Conservation (phyloP, 1,140 invertebrate genomes). For the Chironomus tepperi region DNA sequence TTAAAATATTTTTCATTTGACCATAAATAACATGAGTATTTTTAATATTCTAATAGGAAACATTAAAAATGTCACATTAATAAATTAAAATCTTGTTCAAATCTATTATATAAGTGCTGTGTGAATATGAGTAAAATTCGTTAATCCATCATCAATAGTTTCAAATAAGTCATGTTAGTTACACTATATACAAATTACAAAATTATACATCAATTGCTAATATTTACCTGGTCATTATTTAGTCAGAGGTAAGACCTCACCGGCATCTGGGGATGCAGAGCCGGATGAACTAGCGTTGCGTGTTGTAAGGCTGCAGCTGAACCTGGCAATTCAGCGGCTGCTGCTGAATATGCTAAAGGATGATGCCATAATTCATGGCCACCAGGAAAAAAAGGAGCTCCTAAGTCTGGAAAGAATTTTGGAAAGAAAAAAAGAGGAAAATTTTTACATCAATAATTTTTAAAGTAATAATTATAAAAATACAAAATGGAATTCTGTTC, state of each 20-base stretch:
- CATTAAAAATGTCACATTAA: too few relatives aligned
- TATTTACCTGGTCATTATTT: slow-evolving; percentile 57
- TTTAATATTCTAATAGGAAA: too few relatives aligned
- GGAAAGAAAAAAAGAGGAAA: background rate
- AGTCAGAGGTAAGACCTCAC: slow-evolving; percentile 94
- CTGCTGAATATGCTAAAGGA: slow-evolving; percentile 73
- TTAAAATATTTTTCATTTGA: too few relatives aligned
- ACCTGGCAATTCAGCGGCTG: slow-evolving; percentile 71
- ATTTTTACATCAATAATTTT: background rate
- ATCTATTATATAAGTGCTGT: too few relatives aligned
- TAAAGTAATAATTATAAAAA: background rate
- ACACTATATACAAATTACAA: too few relatives aligned
- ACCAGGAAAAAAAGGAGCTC: slow-evolving; percentile 87
- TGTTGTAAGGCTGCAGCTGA: slow-evolving; percentile 69
- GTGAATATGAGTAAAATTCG: too few relatives aligned
- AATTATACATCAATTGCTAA: slow-evolving; percentile 40
- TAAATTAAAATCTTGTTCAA: too few relatives aligned
- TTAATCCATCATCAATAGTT: too few relatives aligned
- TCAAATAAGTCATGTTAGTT: too few relatives aligned
- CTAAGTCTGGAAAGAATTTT: slow-evolving; percentile 49
- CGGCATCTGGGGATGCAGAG: slow-evolving; percentile 92
- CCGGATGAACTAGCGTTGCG: slow-evolving; percentile 84
- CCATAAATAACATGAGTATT: too few relatives aligned
- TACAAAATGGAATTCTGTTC: too few relatives aligned
- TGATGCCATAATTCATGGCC: slow-evolving; percentile 89